phyloP scores from a whole-genome alignment of 2,888 invertebrate species.

The Drosophila acutilabella region DNA sequence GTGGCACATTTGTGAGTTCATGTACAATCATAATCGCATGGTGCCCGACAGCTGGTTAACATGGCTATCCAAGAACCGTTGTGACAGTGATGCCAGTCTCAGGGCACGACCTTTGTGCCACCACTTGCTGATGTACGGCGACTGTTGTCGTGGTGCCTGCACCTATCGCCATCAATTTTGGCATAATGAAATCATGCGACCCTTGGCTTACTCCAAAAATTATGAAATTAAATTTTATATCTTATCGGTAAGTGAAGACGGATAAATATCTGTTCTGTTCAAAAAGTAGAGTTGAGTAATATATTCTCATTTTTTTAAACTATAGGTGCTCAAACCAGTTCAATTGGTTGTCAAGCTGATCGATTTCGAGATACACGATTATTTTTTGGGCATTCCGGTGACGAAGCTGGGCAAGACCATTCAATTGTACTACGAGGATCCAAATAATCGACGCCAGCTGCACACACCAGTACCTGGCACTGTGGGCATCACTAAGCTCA shows the following conservation, averaged over 20 bases:
- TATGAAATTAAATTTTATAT: constrained; percentile 35
- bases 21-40: constrained; percentile 32
- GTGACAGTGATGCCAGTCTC: accelerated
- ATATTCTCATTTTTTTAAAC: background rate
- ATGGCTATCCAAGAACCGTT: constrained; percentile 1
- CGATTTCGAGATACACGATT: background rate
- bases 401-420: constrained; percentile 24
- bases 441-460: background rate
- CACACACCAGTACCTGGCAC: constrained; percentile 1
- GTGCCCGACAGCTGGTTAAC: constrained; percentile 19
- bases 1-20: constrained; percentile 48
- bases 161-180: constrained; percentile 36
- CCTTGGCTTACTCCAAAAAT: background rate
- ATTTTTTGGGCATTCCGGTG: constrained; percentile 8
- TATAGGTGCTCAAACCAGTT: constrained; percentile 36
- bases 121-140: constrained; percentile 42
- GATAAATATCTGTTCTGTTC: too few relatives aligned
- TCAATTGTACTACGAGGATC: constrained; percentile 37
- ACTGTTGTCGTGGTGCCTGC: constrained; percentile 41
- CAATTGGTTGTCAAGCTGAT: constrained; percentile 8
- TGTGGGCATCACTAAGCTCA: constrained; percentile 18
- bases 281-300: too few relatives aligned
- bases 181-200: background rate
- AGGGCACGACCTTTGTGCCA: constrained; percentile 20
- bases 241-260: constrained; percentile 44